Conservation (phyloP, 2,888 invertebrate species). For the Tolmerus cingulatus region DNA sequence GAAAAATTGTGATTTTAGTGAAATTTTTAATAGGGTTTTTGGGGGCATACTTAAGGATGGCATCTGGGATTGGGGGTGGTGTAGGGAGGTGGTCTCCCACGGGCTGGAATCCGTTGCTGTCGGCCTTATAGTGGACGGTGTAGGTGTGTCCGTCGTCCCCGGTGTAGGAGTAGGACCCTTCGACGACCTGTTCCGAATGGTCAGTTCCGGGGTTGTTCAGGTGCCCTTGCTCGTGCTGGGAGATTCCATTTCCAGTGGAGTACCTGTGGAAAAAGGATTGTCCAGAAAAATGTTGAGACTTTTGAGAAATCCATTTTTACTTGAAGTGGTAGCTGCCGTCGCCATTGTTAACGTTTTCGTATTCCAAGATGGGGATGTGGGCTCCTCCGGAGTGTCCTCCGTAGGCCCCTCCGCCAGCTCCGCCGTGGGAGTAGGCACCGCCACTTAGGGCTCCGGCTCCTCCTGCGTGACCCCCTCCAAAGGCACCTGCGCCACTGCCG, state of each 20-base stretch:
- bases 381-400: background rate
- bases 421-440: background rate
- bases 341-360: conserved; percentile 70
- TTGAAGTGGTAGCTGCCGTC: conserved; percentile 73
- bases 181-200: conserved; percentile 69
- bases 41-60: conserved; percentile 50
- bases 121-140: conserved; percentile 75
- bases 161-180: conserved; percentile 71
- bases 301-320: conserved; percentile 57
- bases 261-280: conserved; percentile 59
- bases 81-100: conserved; percentile 80
- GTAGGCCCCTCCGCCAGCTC: background rate
- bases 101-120: conserved; percentile 79
- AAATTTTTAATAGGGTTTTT: background rate
- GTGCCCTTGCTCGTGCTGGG: conserved; percentile 67
- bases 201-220: conserved; percentile 69
- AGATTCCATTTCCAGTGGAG: conserved; percentile 73
- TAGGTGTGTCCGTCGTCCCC: conserved; percentile 71
- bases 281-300: background rate
- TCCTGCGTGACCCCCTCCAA: background rate
- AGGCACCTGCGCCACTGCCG: background rate
- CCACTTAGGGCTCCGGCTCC: background rate
- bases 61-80: conserved; percentile 74
- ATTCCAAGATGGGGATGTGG: conserved; percentile 69
- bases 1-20: background rate